These are phyloP conservation scores for Pituophis catenifer DNA, from an alignment of 2,113 vertebrate species.

Conservation along the genomic window DNA sequence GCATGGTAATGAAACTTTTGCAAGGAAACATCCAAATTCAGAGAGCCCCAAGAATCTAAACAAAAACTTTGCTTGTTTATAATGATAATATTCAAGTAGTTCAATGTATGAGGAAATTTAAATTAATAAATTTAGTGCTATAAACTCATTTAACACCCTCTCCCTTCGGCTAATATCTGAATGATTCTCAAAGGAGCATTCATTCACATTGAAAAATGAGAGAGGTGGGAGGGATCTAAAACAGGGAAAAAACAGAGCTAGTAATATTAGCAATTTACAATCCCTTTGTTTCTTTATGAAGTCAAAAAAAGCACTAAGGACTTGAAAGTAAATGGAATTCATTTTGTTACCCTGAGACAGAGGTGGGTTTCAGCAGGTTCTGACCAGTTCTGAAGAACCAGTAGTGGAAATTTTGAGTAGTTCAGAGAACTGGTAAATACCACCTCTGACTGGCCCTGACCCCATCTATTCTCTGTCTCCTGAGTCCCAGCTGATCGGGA, in stretches of 20 bases:
- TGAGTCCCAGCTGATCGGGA: too few relatives aligned
- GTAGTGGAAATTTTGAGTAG: too few relatives aligned
- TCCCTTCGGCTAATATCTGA: background rate
- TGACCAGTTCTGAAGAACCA: too few relatives aligned
- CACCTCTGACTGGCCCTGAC: too few relatives aligned
- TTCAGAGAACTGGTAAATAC: too few relatives aligned
- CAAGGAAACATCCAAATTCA: background rate
- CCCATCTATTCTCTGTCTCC: too few relatives aligned
- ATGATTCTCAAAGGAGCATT: background rate
- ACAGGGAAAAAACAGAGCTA: constrained; percentile 22
- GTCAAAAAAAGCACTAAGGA: constrained; percentile 51
- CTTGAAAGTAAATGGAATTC: constrained; percentile 58
- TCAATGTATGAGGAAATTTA: background rate
- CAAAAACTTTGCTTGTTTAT: background rate
- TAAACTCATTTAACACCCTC: background rate
- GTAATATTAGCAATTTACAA: constrained; percentile 51
- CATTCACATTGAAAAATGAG: background rate
- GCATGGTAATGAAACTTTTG: background rate
- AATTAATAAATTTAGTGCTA: background rate
- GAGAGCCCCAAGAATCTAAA: background rate
- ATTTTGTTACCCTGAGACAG: constrained; percentile 51
- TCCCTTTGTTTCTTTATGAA: constrained; percentile 37
- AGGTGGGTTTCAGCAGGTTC: too few relatives aligned
- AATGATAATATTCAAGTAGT: background rate
- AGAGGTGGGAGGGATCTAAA: background rate